Base-by-base conservation (phyloP, 1,140 invertebrate genomes). In the Atta cephalotes region DNA sequence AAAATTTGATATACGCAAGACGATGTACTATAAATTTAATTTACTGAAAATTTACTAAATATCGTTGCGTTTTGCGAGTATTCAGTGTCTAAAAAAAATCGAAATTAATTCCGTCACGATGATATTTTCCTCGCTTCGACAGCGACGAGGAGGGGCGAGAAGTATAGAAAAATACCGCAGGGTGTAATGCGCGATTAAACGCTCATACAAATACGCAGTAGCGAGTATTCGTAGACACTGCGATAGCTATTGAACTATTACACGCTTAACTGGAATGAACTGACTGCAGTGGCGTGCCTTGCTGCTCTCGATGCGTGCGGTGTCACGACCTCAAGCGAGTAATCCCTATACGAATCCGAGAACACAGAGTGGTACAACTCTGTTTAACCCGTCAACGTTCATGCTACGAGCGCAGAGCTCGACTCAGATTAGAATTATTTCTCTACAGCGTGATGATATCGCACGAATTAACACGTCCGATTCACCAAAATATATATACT, bases 191-290 rank as follows among this genome's bases (percentile, higher is more conserved):
- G 68, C 87, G 68, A 60, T 77, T 70, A 89, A 86, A 72, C 51
- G 63, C 63, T 74, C 71, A 62, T 84, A 87, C 74, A 87, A 90
- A 89, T 89, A 87, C 51, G 68, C 51, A 76, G 56, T 49, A 81
- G 87, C 51, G 85, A 79, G 31, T 88, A 89, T 90, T 90, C 89
- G 89, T 88, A 89, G 88, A 90, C 87, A 90, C 77, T 80, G 76
- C 90, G 92, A 93, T 90, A 90, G 66, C 91, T 92, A 93, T 93
- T 91, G 94, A 93, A 92, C 93, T 93, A 95, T 95, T 94, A 94
- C 92, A 94, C 90, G 93, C 92, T 93, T 91, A 93, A 95, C 89
- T 93, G 92, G 91, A 92, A 77, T 85, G 86, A 77, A 90, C 86
- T 91, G 87, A 92, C 91, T 91, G 89, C 90, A 93, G 90, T 91